phyloP scores from a whole-genome alignment of 2,888 invertebrate species.

The Cotesia congregata region DNA sequence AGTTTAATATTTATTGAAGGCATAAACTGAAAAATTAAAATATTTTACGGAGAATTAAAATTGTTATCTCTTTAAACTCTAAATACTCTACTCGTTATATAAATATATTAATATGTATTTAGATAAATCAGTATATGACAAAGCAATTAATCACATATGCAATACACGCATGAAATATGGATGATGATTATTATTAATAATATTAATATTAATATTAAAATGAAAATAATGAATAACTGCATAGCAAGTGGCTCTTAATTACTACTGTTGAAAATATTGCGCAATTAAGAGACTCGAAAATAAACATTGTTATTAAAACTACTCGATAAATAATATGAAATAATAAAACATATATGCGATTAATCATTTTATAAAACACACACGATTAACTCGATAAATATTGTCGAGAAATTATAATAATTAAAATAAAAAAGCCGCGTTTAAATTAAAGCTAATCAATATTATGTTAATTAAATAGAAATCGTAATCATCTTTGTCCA shows the following conservation, averaged over 20 bases:
- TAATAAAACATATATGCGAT: neutral
- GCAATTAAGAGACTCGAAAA: neutral
- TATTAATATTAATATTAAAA: neutral
- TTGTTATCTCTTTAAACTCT: neutral
- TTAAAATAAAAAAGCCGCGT: neutral
- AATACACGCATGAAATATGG: no score
- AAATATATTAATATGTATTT: neutral
- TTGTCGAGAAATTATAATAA: neutral
- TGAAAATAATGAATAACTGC: neutral
- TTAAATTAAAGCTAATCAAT: constrained; percentile 15
- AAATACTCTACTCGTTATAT: neutral
- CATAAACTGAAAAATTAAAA: no score
- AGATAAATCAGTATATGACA: neutral
- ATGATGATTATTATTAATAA: neutral
- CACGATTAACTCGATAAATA: neutral
- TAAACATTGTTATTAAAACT: neutral
- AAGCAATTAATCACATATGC: neutral
- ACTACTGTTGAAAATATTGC: neutral
- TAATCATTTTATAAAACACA: neutral
- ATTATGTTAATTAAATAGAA: constrained; percentile 17
- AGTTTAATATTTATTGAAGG: no score
- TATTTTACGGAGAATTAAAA: neutral
- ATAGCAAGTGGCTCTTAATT: neutral
- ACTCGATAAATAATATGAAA: neutral
- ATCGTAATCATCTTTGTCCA: neutral